Evolutionary conservation across 2,888 invertebrate species (phyloP).

Genomic region (Lysandra coridon): DNA sequence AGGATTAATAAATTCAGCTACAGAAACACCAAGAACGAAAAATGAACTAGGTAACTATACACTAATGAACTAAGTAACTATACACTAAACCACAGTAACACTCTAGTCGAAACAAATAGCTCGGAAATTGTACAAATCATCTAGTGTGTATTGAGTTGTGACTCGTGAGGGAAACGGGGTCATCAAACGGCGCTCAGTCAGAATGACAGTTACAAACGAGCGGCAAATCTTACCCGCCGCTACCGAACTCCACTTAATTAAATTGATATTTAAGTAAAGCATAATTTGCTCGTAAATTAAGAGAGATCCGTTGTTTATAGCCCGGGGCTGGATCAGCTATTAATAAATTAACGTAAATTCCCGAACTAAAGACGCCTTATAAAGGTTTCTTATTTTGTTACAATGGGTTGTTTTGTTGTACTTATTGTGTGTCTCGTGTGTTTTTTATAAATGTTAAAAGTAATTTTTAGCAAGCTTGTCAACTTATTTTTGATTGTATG

Average conservation of each 20-base stretch:
- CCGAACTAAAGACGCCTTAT: slow-evolving; percentile 38
- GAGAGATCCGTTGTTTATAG: slow-evolving; percentile 78
- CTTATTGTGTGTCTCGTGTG: too few relatives aligned
- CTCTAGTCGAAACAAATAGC: not conserved
- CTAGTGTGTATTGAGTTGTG: slow-evolving; percentile 27
- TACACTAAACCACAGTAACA: not conserved
- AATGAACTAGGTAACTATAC: too few relatives aligned
- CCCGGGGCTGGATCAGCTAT: slow-evolving; percentile 68
- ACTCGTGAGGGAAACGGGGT: not conserved
- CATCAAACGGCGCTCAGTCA: slow-evolving; percentile 37
- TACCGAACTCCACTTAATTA: slow-evolving; percentile 76
- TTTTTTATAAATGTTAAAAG: too few relatives aligned
- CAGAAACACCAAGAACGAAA: too few relatives aligned
- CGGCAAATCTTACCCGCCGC: slow-evolving; percentile 57
- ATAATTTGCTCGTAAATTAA: slow-evolving; percentile 80
- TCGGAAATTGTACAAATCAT: slow-evolving; percentile 27
- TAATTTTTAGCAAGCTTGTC: not conserved
- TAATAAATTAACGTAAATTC: slow-evolving; percentile 78
- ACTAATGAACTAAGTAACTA: too few relatives aligned
- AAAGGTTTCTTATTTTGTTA: not conserved
- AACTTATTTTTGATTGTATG: not conserved
- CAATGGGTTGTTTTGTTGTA: not conserved
- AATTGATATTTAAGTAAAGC: slow-evolving; percentile 81
- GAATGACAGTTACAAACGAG: slow-evolving; percentile 72
- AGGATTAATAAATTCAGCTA: too few relatives aligned